Evolutionary conservation across 2,113 vertebrate genomes (phyloP), one percentile per base, ranked within the genome.

Genomic region (Sula dactylatra): DNA sequence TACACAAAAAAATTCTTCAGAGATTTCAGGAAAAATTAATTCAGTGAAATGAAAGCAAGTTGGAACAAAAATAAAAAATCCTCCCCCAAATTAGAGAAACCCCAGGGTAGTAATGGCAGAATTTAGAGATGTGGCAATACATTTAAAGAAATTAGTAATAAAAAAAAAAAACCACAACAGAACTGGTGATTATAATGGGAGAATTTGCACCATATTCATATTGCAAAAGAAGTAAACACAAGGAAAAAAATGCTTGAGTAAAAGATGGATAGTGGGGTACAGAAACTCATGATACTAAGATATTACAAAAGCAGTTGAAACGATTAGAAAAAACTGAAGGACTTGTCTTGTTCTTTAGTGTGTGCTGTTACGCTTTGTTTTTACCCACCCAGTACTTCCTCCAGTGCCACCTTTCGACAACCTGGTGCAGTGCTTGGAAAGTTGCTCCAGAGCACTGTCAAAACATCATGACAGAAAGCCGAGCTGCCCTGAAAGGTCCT

Each of bases 391-490:
- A 38, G 16, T 22, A 56, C 71, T 58, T 45, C 42, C 77, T 92
- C 40, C 77, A 82, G 55, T 36, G 69, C 25, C 70, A 82, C 61
- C 83, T 82, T 42, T 32, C 3, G 19, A n/a, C 62, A 77, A 58
- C 16, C 14, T 16, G 12, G 34, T 6, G 31, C 38, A 83, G 58
- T 27, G 72, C 71, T 26, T 52, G 38, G 14, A 9, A 40, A 72
- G 32, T 4, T 38, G 27, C 9, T 16, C 18, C 6, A 0, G 1
- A 21, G 13, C 50, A 31, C 50, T n/a, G 16, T 25, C 20, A 26
- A 34, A 83, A 38, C 49, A 38, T 25, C 19, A 45, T 0, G 9
- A 29, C 20, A 54, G 1, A 7, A 65, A 25, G 20, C 20, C 0
- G 1, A 62, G 31, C 40, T 14, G 54, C 40, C 29, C 16, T 10